Evolutionary conservation across 2,888 invertebrate species (phyloP), one percentile per base, ranked within the genome.

Genomic region (Harpalus rufipes): DNA sequence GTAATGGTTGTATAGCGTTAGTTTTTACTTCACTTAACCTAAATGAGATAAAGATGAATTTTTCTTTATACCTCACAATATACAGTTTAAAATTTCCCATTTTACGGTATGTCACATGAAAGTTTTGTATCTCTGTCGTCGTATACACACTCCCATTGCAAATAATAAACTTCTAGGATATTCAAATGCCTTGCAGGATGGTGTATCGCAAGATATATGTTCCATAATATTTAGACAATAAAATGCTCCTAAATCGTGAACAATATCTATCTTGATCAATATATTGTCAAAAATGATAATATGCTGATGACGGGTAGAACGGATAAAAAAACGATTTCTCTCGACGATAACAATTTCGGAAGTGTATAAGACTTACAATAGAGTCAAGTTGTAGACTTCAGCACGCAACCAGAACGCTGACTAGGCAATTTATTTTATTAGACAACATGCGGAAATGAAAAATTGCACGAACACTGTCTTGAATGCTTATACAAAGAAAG

Each of bases 21-120:
- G 44, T 51, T 51, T 51, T 51, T 51, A 51, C 44, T 51, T 51
- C 44, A 12, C 44, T 51, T 51, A 51, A 51, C 44, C 44, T 51
- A 12, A 51, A 51, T 51, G 44, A 44, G 44, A 44, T 44, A 44
- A 51, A 51, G 10, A 51, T 51, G 44, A 44, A 12, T 12, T 12
- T 8, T 51, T 12, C 10, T 12, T 8, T 12, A 10, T 12, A 51
- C 1, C 12, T 51, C 12, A 51, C 44, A 51, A 12, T 1, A 12
- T 12, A 12, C 44, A 51, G 8, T 51, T 51, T 51, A 51, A 12
- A 12, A 10, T 51, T 51, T 10, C 12, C 1, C 8, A 12, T 51
- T 51, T 51, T 51, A 51, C 12, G 10, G 44, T 51, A 51, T 51
- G 12, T 12, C 44, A 10, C 12, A 10, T 0, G 32, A 32, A 32